Base-by-base conservation (phyloP, 2,113 vertebrate genomes). In the Oreocharis arfaki region DNA sequence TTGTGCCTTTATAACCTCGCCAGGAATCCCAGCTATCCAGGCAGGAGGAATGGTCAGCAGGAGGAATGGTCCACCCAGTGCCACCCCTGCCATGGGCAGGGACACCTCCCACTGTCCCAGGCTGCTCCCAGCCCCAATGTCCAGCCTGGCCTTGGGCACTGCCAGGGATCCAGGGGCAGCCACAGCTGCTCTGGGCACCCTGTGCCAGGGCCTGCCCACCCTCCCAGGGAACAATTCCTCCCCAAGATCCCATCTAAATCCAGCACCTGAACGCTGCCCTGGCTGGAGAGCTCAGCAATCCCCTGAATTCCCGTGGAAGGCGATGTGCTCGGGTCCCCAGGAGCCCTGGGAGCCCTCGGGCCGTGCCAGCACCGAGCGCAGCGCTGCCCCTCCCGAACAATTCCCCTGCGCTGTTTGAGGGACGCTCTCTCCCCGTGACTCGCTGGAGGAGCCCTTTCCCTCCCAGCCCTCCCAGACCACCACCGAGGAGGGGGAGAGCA, bases 361-460 rank as follows among this genome's bases (percentile, higher is more conserved):
- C n/a, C 16, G 6, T 1, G 10, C 0, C 16, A 57, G 35, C 37
- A 3, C 16, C 0, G 19, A 35, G 61, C 49, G 7, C n/a, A 22
- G 1, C 1, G 2, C 13, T 64, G 30, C 11, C 70, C 17, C 77
- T n/a, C 23, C 37, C 1, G 7, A 61, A 30, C 28, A 44, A 4
- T 39, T 7, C 3, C 53, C 33, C 19, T 10, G 39, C 37, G 2
- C 49, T 11, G 0, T 10, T 21, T 21, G 30, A 37, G 56, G 37
- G 7, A 7, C 15, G 6, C 21, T 69, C 60, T 28, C 28, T 10
- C 5, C 42, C 33, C 30, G 21, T 5, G 26, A 5, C 15, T n/a
- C 49, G 35, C 56, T 61, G n/a, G 18, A 14, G 6, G 24, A 74
- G 42, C 49, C 15, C 53, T 47, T 3, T 18, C 32, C 33, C 49